Percentiles rank a stretch among this genome's conserved stretches.
Evolutionary conservation across 2,113 vertebrate species (phyloP).

Genomic region (Garra rufa): DNA sequence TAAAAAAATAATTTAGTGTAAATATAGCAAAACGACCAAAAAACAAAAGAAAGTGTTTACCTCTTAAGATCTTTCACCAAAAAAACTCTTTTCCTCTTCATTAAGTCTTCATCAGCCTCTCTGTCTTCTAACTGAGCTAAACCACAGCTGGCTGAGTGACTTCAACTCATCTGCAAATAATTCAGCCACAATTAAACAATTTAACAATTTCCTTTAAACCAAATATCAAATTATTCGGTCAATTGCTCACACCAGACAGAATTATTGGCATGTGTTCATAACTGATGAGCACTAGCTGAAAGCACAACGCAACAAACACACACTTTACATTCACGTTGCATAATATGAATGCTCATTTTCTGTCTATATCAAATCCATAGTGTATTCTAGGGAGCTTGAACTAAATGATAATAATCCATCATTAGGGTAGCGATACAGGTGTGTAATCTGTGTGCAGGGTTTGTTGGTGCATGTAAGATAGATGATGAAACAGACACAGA

Average conservation of each 20-base stretch:
- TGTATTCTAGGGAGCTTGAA: not conserved
- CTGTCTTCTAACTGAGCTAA: slow-evolving; percentile 66
- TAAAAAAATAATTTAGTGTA: no score
- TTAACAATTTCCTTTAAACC: slow-evolving; percentile 57
- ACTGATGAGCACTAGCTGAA: slow-evolving; percentile 15
- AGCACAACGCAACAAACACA: slow-evolving; percentile 20
- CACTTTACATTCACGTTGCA: slow-evolving; percentile 18
- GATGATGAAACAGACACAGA: slow-evolving; percentile 44
- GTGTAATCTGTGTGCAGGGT: not conserved
- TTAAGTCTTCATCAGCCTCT: not conserved
- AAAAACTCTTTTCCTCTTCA: not conserved
- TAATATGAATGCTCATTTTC: slow-evolving; percentile 24
- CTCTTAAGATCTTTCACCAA: not conserved
- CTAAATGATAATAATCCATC: not conserved
- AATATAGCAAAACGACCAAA: not conserved
- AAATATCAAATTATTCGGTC: slow-evolving; percentile 61
- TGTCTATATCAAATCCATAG: not conserved
- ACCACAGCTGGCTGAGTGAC: slow-evolving; percentile 66
- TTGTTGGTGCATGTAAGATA: slow-evolving; percentile 8
- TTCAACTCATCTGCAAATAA: slow-evolving; percentile 70
- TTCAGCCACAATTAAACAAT: slow-evolving; percentile 72
- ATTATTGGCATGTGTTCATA: slow-evolving; percentile 45
- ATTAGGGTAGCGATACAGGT: not conserved
- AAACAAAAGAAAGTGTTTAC: not conserved
- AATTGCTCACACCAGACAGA: slow-evolving; percentile 48